Conservation (phyloP, 2,888 invertebrate species). For the Cantharis rustica region DNA sequence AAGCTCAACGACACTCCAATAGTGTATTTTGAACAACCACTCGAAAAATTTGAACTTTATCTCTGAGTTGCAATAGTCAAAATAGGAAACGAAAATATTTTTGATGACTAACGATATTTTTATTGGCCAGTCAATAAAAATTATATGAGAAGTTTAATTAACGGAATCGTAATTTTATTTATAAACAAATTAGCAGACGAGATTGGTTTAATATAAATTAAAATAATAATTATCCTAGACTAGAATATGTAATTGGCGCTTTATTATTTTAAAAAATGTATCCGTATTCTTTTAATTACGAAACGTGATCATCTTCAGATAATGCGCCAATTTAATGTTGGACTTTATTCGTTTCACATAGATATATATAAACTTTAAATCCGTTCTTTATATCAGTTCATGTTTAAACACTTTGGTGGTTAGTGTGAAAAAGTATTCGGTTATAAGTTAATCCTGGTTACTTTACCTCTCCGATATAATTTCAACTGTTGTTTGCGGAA, state of each 20-base stretch:
- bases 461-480: background rate
- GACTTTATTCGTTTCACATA: constrained; percentile 27
- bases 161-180: background rate
- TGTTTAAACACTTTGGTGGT: background rate
- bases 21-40: background rate
- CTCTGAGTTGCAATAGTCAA: background rate
- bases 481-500: background rate
- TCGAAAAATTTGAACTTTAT: background rate
- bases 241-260: background rate
- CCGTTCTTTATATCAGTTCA: constrained; percentile 11
- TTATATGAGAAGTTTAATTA: background rate
- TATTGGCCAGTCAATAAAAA: background rate
- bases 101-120: constrained; percentile 4
- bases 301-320: constrained; percentile 26
- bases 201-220: background rate
- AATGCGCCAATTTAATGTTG: constrained; percentile 23
- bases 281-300: constrained; percentile 7
- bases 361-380: constrained; percentile 24
- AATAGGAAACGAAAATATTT: constrained; percentile 14
- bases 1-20: background rate
- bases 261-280: background rate
- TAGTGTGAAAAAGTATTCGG: background rate
- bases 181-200: background rate
- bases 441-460: background rate
- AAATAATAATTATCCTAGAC: background rate